Evolutionary conservation across 2,888 invertebrate genomes (phyloP).

Genomic region (Mythimna vitellina): DNA sequence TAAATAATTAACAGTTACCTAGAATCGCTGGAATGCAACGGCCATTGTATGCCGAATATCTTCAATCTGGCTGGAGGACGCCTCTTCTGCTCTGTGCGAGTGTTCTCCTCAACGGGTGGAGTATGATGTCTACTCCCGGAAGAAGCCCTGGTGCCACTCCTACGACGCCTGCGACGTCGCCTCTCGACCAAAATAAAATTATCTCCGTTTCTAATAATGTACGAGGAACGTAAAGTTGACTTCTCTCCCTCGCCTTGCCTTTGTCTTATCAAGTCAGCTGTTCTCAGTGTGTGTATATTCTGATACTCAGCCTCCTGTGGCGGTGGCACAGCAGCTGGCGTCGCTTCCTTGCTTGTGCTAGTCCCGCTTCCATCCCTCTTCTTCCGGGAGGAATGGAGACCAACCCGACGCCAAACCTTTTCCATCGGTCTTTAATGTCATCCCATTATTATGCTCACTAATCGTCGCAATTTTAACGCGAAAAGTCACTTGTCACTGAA

Average conservation of each 20-base stretch:
- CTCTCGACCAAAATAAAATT: slow-evolving; percentile 89
- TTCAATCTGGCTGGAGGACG: slow-evolving; percentile 87
- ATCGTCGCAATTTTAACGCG: slow-evolving; percentile 45
- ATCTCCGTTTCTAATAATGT: slow-evolving; percentile 89
- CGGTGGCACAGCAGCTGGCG: slow-evolving; percentile 77
- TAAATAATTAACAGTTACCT: slow-evolving; percentile 76
- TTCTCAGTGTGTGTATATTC: slow-evolving; percentile 88
- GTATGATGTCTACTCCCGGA: slow-evolving; percentile 87
- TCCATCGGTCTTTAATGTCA: slow-evolving; percentile 89
- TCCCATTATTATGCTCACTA: slow-evolving; percentile 84
- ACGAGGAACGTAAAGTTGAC: slow-evolving; percentile 87
- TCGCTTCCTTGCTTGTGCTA: slow-evolving; percentile 86
- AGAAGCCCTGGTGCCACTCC: slow-evolving; percentile 87
- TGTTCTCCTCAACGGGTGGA: slow-evolving; percentile 85
- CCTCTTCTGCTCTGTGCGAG: slow-evolving; percentile 85
- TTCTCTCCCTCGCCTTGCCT: slow-evolving; percentile 86
- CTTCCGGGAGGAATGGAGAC: slow-evolving; percentile 91
- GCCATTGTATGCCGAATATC: slow-evolving; percentile 90
- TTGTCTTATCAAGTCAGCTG: slow-evolving; percentile 89
- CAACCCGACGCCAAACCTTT: slow-evolving; percentile 90
- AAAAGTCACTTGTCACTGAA: slow-evolving; percentile 53
- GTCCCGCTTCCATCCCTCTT: slow-evolving; percentile 90
- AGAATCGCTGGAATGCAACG: slow-evolving; percentile 88
- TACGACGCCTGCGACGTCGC: slow-evolving; percentile 84
- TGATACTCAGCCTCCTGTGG: slow-evolving; percentile 88